Percentiles rank a stretch among this genome's conserved stretches.
These are phyloP conservation scores for Zelleria hepariella DNA, from an alignment of 2,888 invertebrate species.

Conservation along the genomic window DNA sequence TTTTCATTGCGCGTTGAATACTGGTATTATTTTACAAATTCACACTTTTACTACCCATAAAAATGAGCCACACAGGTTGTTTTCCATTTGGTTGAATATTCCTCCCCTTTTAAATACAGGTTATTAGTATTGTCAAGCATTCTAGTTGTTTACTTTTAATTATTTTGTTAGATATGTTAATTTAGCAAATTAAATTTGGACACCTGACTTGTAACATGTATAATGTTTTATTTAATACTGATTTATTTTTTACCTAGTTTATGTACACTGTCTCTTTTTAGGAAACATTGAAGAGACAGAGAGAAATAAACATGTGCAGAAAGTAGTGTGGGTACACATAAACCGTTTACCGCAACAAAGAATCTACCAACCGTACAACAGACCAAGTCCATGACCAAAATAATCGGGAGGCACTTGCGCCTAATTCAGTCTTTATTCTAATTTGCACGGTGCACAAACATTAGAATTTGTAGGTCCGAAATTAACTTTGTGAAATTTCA, in stretches of 20 bases:
- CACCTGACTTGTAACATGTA: neutral
- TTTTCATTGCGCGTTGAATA: slow-evolving; percentile 2
- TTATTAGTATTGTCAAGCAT: slow-evolving; percentile 63
- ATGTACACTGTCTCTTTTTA: slow-evolving; percentile 14
- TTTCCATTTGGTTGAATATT: neutral
- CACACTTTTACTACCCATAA: neutral
- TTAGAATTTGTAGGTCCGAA: slow-evolving; percentile 15
- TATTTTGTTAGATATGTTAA: slow-evolving; percentile 62
- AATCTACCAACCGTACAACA: slow-evolving; percentile 2
- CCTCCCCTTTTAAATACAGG: neutral
- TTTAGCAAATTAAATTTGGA: slow-evolving; percentile 38
- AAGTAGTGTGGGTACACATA: slow-evolving; percentile 11
- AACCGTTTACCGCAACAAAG: slow-evolving; percentile 13
- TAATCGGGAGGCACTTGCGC: slow-evolving; percentile 46
- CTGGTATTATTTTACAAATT: neutral
- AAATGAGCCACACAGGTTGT: neutral
- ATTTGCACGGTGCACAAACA: slow-evolving; percentile 26
- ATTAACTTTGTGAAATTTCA: slow-evolving; percentile 23
- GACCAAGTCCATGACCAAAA: neutral
- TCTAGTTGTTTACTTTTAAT: slow-evolving; percentile 37
- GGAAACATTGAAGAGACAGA: neutral
- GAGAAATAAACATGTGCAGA: neutral
- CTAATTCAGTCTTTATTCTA: slow-evolving; percentile 65
- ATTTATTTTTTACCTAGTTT: neutral
- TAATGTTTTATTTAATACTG: neutral